Evolutionary conservation across 2,888 invertebrate species (phyloP).

Genomic region (Myopa tessellatipennis): DNA sequence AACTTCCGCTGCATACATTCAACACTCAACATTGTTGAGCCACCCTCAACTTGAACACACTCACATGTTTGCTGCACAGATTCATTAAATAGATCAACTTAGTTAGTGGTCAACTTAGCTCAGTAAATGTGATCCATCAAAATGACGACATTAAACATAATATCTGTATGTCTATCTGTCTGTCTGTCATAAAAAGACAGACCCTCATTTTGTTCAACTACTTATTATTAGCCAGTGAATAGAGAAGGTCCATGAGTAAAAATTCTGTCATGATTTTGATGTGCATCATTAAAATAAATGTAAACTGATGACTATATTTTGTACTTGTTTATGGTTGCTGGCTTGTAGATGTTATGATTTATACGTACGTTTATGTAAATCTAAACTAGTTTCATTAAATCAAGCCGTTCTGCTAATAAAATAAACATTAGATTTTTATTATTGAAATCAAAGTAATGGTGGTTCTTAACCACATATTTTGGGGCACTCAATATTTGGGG

Average conservation of each 20-base stretch:
- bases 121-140: conserved; percentile 20
- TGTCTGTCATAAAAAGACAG: background rate
- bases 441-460: too few relatives aligned
- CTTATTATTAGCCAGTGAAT: background rate
- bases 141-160: background rate
- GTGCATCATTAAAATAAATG: background rate
- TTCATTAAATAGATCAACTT: conserved; percentile 27
- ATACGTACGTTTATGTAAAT: too few relatives aligned
- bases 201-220: background rate
- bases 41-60: background rate
- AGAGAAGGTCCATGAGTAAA: background rate
- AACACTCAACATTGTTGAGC: background rate
- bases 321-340: background rate
- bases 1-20: background rate
- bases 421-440: too few relatives aligned
- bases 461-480: too few relatives aligned
- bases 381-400: too few relatives aligned
- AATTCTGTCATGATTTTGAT: background rate
- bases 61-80: conserved; percentile 14
- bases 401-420: too few relatives aligned
- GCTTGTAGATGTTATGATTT: too few relatives aligned
- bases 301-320: conserved; percentile 1
- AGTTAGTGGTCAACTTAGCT: background rate
- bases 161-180: background rate
- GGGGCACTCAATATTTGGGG: too few relatives aligned